A percentile compares a stretch with the other conserved stretches of the same genome.
Evolutionary conservation across 2,113 vertebrate species (phyloP).

Genomic region (Cairina moschata): DNA sequence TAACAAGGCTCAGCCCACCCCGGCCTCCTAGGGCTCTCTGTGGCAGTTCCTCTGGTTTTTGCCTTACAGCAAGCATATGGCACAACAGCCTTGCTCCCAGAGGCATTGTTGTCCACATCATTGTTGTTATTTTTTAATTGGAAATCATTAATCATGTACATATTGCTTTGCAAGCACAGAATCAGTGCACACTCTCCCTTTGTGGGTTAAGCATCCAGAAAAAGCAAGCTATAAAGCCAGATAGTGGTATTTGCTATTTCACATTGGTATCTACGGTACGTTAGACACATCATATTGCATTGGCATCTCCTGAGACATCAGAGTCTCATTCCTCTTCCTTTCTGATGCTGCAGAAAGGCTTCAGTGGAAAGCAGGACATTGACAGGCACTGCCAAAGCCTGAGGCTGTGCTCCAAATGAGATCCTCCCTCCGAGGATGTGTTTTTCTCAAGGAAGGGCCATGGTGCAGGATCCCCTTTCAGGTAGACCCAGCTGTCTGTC

Average conservation of each 20-base stretch:
- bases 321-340: background rate
- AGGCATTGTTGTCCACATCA: background rate
- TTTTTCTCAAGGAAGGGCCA: background rate
- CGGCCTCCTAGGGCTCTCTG: background rate
- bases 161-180: background rate
- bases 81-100: background rate
- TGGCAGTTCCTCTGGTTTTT: background rate
- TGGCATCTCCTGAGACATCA: background rate
- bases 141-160: background rate
- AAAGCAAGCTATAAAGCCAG: background rate
- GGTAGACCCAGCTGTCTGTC: background rate
- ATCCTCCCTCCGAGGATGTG: background rate
- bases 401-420: background rate
- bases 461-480: background rate
- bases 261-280: background rate
- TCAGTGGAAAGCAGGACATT: background rate
- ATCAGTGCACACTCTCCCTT: accelerated
- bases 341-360: background rate
- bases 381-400: accelerated
- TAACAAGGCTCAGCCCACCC: background rate
- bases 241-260: background rate
- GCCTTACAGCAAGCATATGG: background rate
- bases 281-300: background rate
- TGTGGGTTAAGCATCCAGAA: background rate
- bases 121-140: background rate